These are phyloP conservation scores for Ctenodactylus gundi DNA, from an alignment of 2,113 vertebrate species.

Conservation along the genomic window DNA sequence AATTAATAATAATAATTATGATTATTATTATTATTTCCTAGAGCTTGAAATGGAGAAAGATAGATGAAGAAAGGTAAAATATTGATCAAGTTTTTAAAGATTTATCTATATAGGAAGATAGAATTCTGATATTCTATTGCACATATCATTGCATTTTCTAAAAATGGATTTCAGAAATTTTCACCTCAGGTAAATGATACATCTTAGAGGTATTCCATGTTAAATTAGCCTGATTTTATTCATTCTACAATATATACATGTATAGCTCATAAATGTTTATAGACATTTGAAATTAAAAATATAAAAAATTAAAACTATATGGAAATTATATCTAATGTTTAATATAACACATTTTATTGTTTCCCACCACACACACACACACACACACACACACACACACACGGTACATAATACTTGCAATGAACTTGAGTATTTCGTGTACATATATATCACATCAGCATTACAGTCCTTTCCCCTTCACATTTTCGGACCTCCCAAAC, in stretches of 20 bases:
- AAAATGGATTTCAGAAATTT: neutral
- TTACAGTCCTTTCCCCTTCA: no score
- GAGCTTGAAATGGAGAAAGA: rapidly evolving
- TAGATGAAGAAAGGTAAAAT: neutral
- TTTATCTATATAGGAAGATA: neutral
- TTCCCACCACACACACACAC: neutral
- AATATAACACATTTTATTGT: neutral
- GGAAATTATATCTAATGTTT: neutral
- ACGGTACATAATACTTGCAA: no score
- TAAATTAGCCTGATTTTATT: neutral
- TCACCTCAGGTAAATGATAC: neutral
- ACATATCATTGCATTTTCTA: neutral
- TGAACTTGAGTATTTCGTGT: no score
- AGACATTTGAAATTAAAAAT: neutral
- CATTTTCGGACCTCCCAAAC: no score
- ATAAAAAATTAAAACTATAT: neutral
- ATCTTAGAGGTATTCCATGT: neutral
- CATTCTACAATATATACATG: neutral
- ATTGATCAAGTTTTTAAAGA: neutral
- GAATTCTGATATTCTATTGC: neutral
- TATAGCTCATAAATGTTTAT: no score
- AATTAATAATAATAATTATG: no score
- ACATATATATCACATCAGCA: no score
- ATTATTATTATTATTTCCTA: no score
- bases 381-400: no score